Evolutionary conservation across 2,797 vertebrate genomes (phyloP).

Genomic region (Myotis vivesi): DNA sequence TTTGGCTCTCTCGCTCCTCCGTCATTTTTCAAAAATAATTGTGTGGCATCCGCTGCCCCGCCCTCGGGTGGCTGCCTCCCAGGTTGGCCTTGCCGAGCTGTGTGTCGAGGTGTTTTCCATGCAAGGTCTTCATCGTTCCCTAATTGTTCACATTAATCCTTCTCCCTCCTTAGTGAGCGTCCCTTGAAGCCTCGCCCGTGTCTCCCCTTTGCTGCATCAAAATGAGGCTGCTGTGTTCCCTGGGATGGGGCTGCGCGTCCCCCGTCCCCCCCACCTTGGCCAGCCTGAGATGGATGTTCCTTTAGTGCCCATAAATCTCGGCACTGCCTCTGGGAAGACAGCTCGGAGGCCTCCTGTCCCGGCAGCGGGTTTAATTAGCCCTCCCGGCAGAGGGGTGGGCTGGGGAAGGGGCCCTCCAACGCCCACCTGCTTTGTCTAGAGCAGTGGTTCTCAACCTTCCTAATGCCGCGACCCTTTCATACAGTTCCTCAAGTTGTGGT

Average conservation of each 20-base stretch:
- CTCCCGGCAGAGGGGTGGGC: not conserved
- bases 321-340: slow-evolving; percentile 54
- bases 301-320: slow-evolving; percentile 67
- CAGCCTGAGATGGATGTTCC: slow-evolving; percentile 36
- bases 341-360: slow-evolving; percentile 34
- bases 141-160: not conserved
- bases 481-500: too few species aligned
- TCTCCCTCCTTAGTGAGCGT: not conserved
- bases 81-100: not conserved
- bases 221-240: not conserved
- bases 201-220: not conserved
- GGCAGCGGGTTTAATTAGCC: slow-evolving; percentile 57
- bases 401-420: not conserved
- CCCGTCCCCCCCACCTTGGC: rapidly evolving
- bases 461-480: too few species aligned
- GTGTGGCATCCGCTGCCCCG: not conserved
- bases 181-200: not conserved
- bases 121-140: not conserved
- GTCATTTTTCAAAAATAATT: slow-evolving; percentile 55
- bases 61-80: not conserved
- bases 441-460: too few species aligned
- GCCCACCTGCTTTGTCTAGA: not conserved
- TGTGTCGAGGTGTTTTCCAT: not conserved
- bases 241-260: not conserved
- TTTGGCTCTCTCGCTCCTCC: not conserved